These are phyloP conservation scores for Hofmannophila pseudospretella DNA, from an alignment of 2,888 invertebrate genomes.

Conservation along the genomic window DNA sequence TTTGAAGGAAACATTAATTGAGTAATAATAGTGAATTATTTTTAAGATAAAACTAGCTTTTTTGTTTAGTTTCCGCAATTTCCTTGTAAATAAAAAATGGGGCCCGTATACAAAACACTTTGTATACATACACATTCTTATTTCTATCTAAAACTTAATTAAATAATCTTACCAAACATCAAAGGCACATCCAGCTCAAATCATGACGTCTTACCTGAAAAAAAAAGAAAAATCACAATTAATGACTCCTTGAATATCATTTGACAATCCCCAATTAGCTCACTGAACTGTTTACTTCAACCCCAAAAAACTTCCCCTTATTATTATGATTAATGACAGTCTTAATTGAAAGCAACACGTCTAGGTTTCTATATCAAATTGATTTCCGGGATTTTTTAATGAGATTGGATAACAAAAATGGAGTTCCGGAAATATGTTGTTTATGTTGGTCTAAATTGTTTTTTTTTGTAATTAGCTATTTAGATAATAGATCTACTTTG, in stretches of 20 bases:
- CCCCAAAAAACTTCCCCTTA: constrained; percentile 33
- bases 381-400: constrained; percentile 7
- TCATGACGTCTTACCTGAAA: constrained; percentile 16
- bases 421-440: constrained; percentile 5
- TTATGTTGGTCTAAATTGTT: constrained; percentile 1
- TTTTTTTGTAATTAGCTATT: too few species aligned
- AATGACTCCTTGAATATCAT: constrained; percentile 9
- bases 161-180: too few species aligned
- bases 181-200: too few species aligned
- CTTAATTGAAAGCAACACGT: constrained; percentile 50
- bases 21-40: too few species aligned
- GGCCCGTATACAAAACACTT: too few species aligned
- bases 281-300: constrained; percentile 22
- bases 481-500: too few species aligned
- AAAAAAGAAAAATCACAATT: constrained; percentile 6
- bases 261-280: constrained; percentile 16
- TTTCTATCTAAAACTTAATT: too few species aligned
- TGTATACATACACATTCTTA: too few species aligned
- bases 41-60: too few species aligned
- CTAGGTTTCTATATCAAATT: constrained; percentile 7
- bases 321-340: constrained; percentile 44
- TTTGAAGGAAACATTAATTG: too few species aligned
- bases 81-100: too few species aligned
- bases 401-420: neutral
- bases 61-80: too few species aligned